phyloP scores from a whole-genome alignment of 2,113 vertebrate species.

The Peucedramus taeniatus region DNA sequence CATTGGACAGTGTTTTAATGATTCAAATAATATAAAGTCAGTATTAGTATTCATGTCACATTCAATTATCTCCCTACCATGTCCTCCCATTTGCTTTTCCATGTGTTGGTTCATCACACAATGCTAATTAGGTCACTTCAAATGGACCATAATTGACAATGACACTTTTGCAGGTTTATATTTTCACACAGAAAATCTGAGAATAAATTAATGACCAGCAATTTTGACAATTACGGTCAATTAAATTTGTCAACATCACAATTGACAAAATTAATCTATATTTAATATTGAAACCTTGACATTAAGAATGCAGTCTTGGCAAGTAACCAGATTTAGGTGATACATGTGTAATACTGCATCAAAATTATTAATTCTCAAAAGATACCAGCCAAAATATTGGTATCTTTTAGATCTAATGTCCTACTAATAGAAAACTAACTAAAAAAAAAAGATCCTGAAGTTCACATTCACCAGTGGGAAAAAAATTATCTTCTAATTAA shows the following conservation, averaged over 20 bases:
- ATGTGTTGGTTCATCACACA: conserved; percentile 77
- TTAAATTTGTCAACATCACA: conserved; percentile 76
- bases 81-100: conserved; percentile 71
- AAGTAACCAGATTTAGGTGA: neutral
- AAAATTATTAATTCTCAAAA: neutral
- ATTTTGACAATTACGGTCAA: conserved; percentile 84
- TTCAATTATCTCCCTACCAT: conserved; percentile 73
- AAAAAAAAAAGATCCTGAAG: neutral
- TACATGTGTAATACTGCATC: neutral
- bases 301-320: conserved; percentile 5
- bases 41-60: conserved; percentile 81
- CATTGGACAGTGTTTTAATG: conserved; percentile 35
- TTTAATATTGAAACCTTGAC: conserved; percentile 57
- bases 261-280: conserved; percentile 62
- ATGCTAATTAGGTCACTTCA: conserved; percentile 85
- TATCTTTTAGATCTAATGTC: neutral
- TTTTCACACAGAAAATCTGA: conserved; percentile 76
- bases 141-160: conserved; percentile 77
- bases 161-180: conserved; percentile 77
- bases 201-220: conserved; percentile 83
- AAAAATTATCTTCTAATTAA: neutral
- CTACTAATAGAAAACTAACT: neutral
- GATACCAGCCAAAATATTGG: neutral
- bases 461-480: neutral
- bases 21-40: conserved; percentile 63